Percentiles rank a stretch among this genome's conserved stretches.
phyloP scores from a whole-genome alignment of 2,888 invertebrate species.

The Caenorhabditis imperialis region DNA sequence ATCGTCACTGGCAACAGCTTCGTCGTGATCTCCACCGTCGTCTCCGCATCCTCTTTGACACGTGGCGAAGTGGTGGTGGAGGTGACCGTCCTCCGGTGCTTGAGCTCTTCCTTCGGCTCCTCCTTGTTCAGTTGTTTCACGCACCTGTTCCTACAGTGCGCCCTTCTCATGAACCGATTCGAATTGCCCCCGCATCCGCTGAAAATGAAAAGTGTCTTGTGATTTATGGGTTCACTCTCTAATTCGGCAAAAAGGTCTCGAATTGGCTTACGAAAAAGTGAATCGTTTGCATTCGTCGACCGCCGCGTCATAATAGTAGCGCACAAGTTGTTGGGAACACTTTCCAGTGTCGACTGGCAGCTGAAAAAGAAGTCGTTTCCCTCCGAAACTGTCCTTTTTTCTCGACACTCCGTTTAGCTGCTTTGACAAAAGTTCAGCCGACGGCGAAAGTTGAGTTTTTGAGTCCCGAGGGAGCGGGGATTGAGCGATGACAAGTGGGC shows the following conservation, averaged over 20 bases:
- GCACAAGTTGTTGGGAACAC: constrained; percentile 69
- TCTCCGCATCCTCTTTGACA: background rate
- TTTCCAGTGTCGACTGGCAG: constrained; percentile 67
- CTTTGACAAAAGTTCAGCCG: constrained; percentile 42
- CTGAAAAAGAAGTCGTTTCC: constrained; percentile 50
- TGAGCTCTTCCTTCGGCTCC: constrained; percentile 25
- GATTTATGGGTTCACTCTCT: constrained; percentile 28
- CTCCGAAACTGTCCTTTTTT: constrained; percentile 1
- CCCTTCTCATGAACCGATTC: constrained; percentile 65
- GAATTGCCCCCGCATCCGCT: constrained; percentile 70
- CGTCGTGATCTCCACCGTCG: background rate
- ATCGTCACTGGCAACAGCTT: constrained; percentile 11
- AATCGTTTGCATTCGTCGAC: constrained; percentile 71
- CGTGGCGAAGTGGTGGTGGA: constrained; percentile 27
- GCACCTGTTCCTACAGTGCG: constrained; percentile 67
- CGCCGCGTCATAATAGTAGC: constrained; percentile 72
- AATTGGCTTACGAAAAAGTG: constrained; percentile 72
- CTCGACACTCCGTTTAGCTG: constrained; percentile 13
- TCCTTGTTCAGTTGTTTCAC: constrained; percentile 42
- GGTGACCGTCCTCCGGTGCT: constrained; percentile 49
- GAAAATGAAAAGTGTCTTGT: constrained; percentile 34
- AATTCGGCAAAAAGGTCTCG: no score
- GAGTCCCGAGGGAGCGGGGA: constrained; percentile 24
- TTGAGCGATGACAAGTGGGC: constrained; percentile 42
- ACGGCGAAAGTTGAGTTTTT: constrained; percentile 8